Evolutionary conservation across 2,888 invertebrate genomes (phyloP).

Genomic region (Alviniconcha strummeri): DNA sequence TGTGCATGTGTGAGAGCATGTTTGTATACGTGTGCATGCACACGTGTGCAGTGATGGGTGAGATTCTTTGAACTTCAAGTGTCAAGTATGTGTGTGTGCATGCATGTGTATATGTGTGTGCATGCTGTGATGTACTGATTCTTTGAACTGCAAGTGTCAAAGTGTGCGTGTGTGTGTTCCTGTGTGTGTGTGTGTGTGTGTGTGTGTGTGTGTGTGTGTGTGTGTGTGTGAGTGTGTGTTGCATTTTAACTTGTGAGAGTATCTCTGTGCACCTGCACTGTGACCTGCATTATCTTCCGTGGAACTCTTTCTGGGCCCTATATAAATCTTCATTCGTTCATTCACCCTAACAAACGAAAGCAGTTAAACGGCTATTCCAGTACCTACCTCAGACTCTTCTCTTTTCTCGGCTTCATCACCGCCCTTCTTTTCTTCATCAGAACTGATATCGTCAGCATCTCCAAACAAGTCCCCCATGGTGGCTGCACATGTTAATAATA

Average conservation of each 20-base stretch:
- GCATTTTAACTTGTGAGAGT: no score
- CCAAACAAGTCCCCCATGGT: constrained; percentile 90
- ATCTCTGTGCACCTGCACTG: no score
- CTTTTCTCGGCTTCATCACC: constrained; percentile 20
- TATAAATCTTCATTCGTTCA: no score
- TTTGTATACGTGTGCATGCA: no score
- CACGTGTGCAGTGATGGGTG: no score
- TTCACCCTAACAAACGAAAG: no score
- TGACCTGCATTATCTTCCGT: no score
- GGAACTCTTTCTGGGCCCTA: no score
- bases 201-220: not conserved
- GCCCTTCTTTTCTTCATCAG: constrained; percentile 83
- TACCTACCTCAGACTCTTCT: constrained; percentile 14
- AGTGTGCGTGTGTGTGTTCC: not conserved
- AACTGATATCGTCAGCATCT: constrained; percentile 94
- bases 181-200: not conserved
- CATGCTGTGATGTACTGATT: no score
- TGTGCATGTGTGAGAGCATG: no score
- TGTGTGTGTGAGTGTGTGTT: not conserved
- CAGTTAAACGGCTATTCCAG: no score
- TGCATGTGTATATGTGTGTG: not conserved
- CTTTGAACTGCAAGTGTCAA: not conserved
- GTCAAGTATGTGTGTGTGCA: not conserved
- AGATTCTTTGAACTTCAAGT: no score
- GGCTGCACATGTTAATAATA: constrained; percentile 33